These are phyloP conservation scores for Lepisosteus oculatus DNA, from an alignment of 2,113 vertebrate genomes.

Conservation along the genomic window DNA sequence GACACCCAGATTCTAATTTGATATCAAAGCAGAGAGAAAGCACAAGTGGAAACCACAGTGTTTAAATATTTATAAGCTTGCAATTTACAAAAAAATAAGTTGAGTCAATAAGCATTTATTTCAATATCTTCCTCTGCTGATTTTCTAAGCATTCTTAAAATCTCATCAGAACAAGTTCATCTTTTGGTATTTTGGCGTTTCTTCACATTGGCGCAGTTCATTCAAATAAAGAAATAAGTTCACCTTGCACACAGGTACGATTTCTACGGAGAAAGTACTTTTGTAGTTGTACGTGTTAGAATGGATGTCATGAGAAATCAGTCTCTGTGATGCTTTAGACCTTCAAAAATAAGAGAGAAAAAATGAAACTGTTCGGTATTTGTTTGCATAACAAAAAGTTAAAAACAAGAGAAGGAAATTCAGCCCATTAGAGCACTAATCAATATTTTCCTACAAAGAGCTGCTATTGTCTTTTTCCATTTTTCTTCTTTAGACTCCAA, in stretches of 20 bases:
- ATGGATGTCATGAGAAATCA: slow-evolving; percentile 95
- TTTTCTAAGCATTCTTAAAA: neutral
- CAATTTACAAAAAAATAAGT: neutral
- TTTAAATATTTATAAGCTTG: no score
- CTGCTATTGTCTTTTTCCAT: no score
- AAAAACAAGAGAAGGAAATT: neutral
- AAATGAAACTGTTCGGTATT: neutral
- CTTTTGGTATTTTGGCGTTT: no score
- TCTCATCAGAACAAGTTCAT: no score
- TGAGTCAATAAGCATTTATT: neutral
- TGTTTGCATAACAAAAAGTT: neutral
- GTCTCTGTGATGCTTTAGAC: slow-evolving; percentile 86
- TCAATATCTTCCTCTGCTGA: neutral
- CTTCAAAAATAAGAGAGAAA: slow-evolving; percentile 52
- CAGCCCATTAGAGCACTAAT: no score
- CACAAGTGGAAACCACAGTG: no score
- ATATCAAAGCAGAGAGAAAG: no score
- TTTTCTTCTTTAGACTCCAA: no score
- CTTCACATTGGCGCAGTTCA: no score
- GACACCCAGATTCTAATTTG: no score
- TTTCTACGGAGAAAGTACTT: slow-evolving; percentile 94
- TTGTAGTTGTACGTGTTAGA: slow-evolving; percentile 95
- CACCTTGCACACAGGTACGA: slow-evolving; percentile 96
- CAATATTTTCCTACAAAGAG: no score
- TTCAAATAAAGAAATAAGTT: neutral